Percentiles rank a stretch among this genome's conserved stretches.
These are phyloP conservation scores for Podilymbus podiceps DNA, from an alignment of 2,113 vertebrate genomes.

Conservation along the genomic window DNA sequence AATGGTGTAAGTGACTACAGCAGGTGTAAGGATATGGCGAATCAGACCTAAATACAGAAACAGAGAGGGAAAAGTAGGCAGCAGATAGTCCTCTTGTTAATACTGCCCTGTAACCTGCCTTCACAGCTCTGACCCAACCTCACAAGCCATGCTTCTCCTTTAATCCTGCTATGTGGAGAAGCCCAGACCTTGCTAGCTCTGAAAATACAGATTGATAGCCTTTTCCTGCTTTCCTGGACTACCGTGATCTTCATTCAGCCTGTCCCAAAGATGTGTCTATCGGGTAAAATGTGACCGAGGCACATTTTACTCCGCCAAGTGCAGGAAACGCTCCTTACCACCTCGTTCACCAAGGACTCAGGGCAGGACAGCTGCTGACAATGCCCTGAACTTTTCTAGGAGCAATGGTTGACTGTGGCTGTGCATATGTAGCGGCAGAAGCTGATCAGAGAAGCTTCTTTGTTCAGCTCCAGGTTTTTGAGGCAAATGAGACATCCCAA, in stretches of 20 bases:
- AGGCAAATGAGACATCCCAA: background rate
- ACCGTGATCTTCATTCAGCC: background rate
- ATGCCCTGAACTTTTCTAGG: background rate
- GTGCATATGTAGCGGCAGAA: rapidly evolving
- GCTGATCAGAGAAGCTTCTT: background rate
- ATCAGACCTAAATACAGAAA: background rate
- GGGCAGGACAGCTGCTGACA: background rate
- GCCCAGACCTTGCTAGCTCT: background rate
- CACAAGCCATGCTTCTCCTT: background rate
- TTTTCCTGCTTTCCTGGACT: background rate
- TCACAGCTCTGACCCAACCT: background rate
- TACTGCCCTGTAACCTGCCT: background rate
- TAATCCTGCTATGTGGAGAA: background rate
- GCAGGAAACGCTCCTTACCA: background rate
- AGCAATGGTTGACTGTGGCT: background rate
- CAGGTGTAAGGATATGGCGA: background rate
- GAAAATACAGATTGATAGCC: background rate
- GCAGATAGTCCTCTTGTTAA: background rate
- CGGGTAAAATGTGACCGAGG: background rate
- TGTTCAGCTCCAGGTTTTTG: background rate
- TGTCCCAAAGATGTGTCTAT: background rate
- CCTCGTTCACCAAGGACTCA: rapidly evolving
- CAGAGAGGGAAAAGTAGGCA: background rate
- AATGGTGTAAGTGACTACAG: background rate
- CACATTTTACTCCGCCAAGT: rapidly evolving